A percentile compares a stretch with the other conserved stretches of the same genome.
phyloP scores from a whole-genome alignment of 35 echinoderm and acorn worm genomes.

The Strongylocentrotus purpuratus region DNA sequence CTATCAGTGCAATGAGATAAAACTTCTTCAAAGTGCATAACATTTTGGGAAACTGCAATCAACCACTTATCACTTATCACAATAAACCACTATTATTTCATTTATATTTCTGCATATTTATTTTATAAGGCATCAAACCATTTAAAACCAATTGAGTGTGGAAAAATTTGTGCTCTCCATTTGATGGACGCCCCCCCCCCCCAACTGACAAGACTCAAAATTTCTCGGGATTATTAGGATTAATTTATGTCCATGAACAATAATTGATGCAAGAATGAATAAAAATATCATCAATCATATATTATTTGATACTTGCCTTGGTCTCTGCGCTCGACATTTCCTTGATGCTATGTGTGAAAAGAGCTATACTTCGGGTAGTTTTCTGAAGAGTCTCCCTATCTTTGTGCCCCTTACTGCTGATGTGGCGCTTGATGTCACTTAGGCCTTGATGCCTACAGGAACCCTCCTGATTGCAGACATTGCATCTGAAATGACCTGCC shows the following conservation, averaged over 20 bases:
- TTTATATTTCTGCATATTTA: not conserved
- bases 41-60: too few relatives aligned
- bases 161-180: conserved; percentile 14
- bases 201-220: not conserved
- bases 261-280: not conserved
- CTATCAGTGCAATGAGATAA: too few relatives aligned
- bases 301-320: conserved; percentile 28
- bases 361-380: not conserved
- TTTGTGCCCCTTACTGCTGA: not conserved
- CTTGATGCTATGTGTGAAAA: not conserved
- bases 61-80: too few relatives aligned
- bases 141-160: not conserved
- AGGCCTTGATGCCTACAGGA: not conserved
- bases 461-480: not conserved
- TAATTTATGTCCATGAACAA: not conserved
- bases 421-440: not conserved
- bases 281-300: not conserved
- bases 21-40: too few relatives aligned
- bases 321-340: not conserved
- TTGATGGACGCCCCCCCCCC: not conserved
- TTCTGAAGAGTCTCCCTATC: not conserved
- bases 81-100: not conserved
- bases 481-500: not conserved
- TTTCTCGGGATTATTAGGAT: not conserved
- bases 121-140: not conserved